A percentile compares a stretch with the other conserved stretches of the same genome.
phyloP scores from a whole-genome alignment of 1,140 invertebrate genomes.

The Mercenaria mercenaria region DNA sequence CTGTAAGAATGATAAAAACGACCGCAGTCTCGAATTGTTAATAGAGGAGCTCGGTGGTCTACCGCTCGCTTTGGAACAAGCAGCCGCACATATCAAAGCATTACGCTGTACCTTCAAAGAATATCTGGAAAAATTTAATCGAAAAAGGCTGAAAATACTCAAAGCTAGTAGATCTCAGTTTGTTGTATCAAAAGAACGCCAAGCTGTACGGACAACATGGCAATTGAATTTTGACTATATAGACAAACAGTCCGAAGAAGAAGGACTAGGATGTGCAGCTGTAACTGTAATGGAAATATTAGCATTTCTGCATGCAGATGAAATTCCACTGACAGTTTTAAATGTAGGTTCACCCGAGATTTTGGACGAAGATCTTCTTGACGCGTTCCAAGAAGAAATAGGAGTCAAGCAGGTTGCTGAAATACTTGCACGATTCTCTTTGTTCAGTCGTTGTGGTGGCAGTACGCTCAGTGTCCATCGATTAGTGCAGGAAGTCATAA shows the following conservation, averaged over 20 bases:
- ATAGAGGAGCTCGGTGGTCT: slow-evolving; percentile 53
- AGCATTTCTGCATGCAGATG: slow-evolving; percentile 32
- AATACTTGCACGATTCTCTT: neutral
- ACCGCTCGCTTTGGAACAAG: slow-evolving; percentile 64
- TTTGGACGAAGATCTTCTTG: neutral
- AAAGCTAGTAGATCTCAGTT: neutral
- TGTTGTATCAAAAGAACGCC: neutral
- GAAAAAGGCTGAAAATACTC: neutral
- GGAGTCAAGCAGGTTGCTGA: neutral
- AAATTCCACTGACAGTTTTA: slow-evolving; percentile 7
- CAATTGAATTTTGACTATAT: slow-evolving; percentile 60
- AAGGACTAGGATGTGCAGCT: neutral
- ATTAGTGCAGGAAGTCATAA: slow-evolving; percentile 22
- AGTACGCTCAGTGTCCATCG: neutral
- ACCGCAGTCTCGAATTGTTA: neutral
- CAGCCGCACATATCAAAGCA: slow-evolving; percentile 56
- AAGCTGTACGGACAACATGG: slow-evolving; percentile 57
- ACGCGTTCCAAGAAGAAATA: neutral
- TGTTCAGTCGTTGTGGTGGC: neutral
- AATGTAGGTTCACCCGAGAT: neutral
- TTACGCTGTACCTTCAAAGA: slow-evolving; percentile 15
- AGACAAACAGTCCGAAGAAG: neutral
- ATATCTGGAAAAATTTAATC: slow-evolving; percentile 48
- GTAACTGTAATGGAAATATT: slow-evolving; percentile 37
- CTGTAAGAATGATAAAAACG: neutral